phyloP scores from a whole-genome alignment of 2,797 vertebrate species.

The Morelia viridis region DNA sequence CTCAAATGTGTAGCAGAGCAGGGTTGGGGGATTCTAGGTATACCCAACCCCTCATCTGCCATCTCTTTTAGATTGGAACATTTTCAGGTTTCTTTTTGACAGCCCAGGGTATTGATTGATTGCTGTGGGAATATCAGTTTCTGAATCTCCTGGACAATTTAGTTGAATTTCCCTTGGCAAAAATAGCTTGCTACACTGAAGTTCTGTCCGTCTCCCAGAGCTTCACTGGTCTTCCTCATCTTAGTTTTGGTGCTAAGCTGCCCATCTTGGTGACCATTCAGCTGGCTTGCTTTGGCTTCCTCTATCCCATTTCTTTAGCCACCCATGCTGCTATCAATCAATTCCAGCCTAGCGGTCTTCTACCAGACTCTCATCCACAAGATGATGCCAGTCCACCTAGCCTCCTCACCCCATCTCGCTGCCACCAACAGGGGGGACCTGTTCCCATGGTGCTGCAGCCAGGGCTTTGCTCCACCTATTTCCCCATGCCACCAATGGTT shows the following conservation, averaged over 20 bases:
- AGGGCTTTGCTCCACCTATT: background rate
- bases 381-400: background rate
- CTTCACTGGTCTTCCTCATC: background rate
- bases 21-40: background rate
- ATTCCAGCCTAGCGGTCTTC: background rate
- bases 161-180: background rate
- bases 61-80: background rate
- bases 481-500: background rate
- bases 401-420: background rate
- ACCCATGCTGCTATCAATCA: background rate
- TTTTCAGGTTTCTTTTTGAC: background rate
- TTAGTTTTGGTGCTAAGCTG: background rate
- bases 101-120: background rate
- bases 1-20: background rate
- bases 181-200: background rate
- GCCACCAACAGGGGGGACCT: background rate
- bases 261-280: background rate
- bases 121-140: background rate
- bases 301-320: background rate
- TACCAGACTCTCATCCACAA: background rate
- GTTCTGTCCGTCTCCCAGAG: background rate
- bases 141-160: background rate
- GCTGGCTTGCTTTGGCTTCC: background rate
- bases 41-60: background rate
- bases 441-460: background rate